Evolutionary conservation across 2,113 vertebrate genomes (phyloP).

Genomic region (Oenanthe oenanthe): DNA sequence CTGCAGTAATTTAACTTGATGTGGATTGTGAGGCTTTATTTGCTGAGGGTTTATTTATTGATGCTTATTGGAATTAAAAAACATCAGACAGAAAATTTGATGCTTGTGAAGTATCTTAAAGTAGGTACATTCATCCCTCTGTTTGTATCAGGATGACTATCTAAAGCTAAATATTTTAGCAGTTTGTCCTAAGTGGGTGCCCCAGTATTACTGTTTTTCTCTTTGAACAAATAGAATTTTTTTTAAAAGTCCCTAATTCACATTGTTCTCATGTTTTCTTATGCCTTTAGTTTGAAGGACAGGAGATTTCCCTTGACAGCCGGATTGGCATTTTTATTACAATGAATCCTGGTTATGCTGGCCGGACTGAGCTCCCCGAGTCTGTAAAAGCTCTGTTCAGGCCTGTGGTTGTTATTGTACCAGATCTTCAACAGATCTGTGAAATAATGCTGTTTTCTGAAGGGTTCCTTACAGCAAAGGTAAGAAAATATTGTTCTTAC

Average conservation of each 20-base stretch:
- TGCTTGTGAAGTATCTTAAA: neutral
- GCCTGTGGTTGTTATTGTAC: conserved; percentile 94
- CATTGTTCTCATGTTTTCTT: neutral
- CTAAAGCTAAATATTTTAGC: neutral
- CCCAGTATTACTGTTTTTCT: neutral
- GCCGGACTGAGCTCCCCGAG: conserved; percentile 93
- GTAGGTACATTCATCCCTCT: neutral
- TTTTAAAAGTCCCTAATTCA: neutral
- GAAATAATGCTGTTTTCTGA: conserved; percentile 99
- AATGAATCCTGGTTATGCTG: conserved; percentile 97
- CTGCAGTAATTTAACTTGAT: neutral
- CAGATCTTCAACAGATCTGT: conserved; percentile 96
- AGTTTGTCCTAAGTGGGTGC: neutral
- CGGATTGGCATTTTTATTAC: conserved; percentile 97
- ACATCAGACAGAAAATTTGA: neutral
- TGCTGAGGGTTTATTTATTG: neutral
- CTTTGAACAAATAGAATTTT: neutral
- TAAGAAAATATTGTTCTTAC: conserved; percentile 36
- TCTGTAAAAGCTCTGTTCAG: conserved; percentile 96
- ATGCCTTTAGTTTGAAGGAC: conserved; percentile 88
- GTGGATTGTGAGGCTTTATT: neutral
- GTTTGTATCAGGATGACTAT: neutral
- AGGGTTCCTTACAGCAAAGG: conserved; percentile 93
- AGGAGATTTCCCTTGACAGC: conserved; percentile 87
- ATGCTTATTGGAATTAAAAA: neutral